These are phyloP conservation scores for Amiota minor DNA, from an alignment of 2,888 invertebrate genomes.

Conservation along the genomic window DNA sequence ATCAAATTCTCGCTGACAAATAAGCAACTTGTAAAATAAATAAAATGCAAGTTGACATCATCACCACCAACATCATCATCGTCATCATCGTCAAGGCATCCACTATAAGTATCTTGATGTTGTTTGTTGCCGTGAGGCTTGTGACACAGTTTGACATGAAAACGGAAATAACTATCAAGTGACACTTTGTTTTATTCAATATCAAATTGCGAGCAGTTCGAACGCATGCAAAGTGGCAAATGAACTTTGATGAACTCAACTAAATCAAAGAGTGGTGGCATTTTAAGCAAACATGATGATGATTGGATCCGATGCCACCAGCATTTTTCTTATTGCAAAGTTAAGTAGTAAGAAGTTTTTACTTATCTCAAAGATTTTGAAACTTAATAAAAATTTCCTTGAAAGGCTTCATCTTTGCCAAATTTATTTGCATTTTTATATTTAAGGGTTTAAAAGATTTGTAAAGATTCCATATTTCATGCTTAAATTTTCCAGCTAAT, in stretches of 20 bases:
- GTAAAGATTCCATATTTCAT: no score
- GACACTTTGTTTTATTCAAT: conserved; percentile 50
- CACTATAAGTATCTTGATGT: background rate
- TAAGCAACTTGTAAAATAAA: conserved; percentile 2
- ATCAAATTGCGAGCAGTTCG: conserved; percentile 23
- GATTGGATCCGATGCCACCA: no score
- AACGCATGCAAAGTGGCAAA: no score
- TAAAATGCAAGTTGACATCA: background rate
- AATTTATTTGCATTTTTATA: no score
- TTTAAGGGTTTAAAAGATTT: no score
- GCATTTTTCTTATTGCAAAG: no score
- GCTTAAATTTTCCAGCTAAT: no score
- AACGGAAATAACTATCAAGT: conserved; percentile 46
- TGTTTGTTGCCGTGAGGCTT: background rate
- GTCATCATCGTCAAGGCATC: background rate
- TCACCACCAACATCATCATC: background rate
- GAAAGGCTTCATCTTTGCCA: background rate
- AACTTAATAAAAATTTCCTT: background rate
- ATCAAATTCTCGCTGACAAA: conserved; percentile 8
- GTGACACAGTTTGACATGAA: conserved; percentile 17
- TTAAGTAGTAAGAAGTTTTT: no score
- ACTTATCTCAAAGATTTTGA: no score
- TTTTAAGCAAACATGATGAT: no score
- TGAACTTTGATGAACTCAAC: no score
- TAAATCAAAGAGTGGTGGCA: no score